Conservation (phyloP, 35 echinoderm and acorn worm genomes). For the Antedon bifida region DNA sequence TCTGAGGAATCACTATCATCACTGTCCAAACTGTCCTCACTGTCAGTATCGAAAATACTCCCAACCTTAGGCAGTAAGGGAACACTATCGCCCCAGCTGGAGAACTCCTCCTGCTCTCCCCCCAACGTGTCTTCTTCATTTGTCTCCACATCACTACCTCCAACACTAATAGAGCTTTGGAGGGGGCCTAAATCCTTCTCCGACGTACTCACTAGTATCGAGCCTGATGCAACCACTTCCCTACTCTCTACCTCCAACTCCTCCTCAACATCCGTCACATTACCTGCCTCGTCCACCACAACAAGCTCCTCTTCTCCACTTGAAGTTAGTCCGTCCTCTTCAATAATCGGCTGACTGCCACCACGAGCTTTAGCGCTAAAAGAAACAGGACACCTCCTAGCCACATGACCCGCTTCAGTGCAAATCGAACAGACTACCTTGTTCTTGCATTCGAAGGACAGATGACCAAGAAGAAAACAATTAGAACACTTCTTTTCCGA, state of each 20-base stretch:
- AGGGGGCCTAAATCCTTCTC: no score
- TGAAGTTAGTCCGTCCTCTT: not conserved
- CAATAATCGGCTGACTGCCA: not conserved
- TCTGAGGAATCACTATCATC: no score
- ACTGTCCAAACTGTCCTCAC: no score
- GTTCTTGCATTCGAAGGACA: not conserved
- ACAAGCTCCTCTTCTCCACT: not conserved
- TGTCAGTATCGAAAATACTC: no score
- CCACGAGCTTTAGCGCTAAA: slow-evolving; percentile 1
- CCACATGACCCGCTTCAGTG: not conserved
- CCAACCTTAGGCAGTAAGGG: no score
- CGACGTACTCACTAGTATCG: no score
- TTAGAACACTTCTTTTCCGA: slow-evolving; percentile 4
- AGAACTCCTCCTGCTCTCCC: no score
- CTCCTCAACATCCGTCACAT: not conserved
- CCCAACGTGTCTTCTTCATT: no score
- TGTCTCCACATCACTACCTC: no score
- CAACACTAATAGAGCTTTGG: no score
- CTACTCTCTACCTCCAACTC: not conserved
- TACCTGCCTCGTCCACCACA: not conserved
- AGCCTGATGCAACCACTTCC: no score
- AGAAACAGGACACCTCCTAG: not conserved
- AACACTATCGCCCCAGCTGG: no score
- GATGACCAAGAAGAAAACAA: slow-evolving; percentile 6
- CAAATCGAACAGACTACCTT: slow-evolving; percentile 3